Conservation (phyloP, 2,113 vertebrate genomes). For the Centropristis striata region DNA sequence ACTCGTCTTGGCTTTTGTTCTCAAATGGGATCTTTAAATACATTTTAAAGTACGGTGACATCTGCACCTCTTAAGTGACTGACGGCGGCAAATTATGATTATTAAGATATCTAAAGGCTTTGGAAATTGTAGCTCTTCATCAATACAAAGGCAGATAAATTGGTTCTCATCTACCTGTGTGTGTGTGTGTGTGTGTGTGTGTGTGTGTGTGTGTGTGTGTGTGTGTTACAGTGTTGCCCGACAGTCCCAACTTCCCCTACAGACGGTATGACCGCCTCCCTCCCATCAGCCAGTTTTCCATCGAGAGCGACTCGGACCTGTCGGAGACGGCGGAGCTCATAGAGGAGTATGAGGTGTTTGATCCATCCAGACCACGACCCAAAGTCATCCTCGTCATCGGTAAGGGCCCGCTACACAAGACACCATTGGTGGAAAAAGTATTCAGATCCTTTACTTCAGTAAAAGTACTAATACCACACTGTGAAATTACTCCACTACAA, state of each 20-base stretch:
- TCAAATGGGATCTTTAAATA: conserved; percentile 5
- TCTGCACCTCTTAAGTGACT: not conserved
- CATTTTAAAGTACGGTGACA: conserved; percentile 5
- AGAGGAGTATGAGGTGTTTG: conserved; percentile 98
- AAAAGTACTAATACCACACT: no score
- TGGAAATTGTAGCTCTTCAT: not conserved
- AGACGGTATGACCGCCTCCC: conserved; percentile 96
- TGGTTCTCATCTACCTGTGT: conserved; percentile 4
- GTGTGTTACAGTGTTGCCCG: conserved; percentile 91
- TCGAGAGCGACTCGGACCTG: conserved; percentile 98
- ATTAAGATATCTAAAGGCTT: not conserved
- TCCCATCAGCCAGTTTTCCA: conserved; percentile 98
- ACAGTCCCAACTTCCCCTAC: conserved; percentile 95
- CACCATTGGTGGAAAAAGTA: no score
- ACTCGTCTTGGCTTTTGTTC: not conserved
- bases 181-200: conserved; percentile 40
- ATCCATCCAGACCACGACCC: conserved; percentile 92
- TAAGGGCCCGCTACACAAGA: conserved; percentile 70
- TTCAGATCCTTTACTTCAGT: no score
- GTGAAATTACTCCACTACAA: no score
- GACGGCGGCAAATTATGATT: not conserved
- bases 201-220: conserved; percentile 30
- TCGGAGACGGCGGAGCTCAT: conserved; percentile 98
- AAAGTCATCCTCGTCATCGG: conserved; percentile 98
- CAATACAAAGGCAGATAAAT: not conserved